Evolutionary conservation across 64 coral and sea anemone genomes (phyloP), one percentile per base, ranked within the genome.

Genomic region (Porites lutea): DNA sequence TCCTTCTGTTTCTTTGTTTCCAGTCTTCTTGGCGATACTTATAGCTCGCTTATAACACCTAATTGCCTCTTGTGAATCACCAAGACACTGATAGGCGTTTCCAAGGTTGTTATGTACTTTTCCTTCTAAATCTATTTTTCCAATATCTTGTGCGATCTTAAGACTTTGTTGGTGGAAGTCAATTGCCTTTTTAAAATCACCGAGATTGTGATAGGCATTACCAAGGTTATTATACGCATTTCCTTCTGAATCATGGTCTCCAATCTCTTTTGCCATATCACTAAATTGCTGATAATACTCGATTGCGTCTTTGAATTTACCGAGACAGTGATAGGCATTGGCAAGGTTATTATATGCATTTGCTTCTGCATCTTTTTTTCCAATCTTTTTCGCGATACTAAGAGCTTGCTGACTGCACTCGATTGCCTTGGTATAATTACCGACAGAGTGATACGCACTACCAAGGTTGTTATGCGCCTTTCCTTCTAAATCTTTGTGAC

Each of bases 401-500:
- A 79, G 77, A 18, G n/a, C 18, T n/a, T 79, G 50, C 57, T 79
- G 48, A 57, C 55, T 3, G 55, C 20, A 79, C 18, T 79, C 77
- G 2, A 49, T 79, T 57, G 77, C 77, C 12, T 6, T 3, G 2
- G 7, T 57, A 12, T 9, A 57, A 57, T 57, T 12, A 12, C 3
- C 54, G 54, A 57, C 7, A 5, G 54, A 57, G n/a, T 51, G 47
- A 51, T 49, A 79, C 3, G 77, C 77, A 79, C 8, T 11, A 22
- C 77, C 77, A 54, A 79, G 57, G 4, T 79, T 79, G 50, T 54
- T 54, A 79, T 57, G 55, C 18, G 47, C 52, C 46, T 2, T 20
- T 49, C 51, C 77, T 79, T 79, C 77, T 79, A 13, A 48, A 20
- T 79, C n/a, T 79, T 57, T 79, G 54, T 12, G 7, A 9, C 54